A percentile compares a stretch with the other conserved stretches of the same genome.
Conservation (phyloP, 2,113 vertebrate species). For the Macquaria australasica region DNA sequence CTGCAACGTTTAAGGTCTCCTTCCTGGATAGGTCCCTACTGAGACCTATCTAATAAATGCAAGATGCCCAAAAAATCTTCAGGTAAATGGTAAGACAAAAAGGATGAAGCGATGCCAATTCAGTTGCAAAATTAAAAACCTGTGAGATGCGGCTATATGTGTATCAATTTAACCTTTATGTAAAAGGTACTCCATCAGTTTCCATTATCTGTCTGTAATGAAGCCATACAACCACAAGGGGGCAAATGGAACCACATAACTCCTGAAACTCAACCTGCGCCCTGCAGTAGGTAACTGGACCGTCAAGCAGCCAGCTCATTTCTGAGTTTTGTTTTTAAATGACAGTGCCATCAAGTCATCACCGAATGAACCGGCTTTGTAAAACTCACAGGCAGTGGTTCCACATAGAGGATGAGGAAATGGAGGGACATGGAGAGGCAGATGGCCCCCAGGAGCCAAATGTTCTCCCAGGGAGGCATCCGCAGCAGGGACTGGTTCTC, state of each 20-base stretch:
- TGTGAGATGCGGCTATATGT: not conserved
- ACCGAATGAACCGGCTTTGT: not conserved
- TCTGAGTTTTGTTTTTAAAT: not conserved
- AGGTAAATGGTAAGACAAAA: not conserved
- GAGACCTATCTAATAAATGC: not conserved
- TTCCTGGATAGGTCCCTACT: not conserved
- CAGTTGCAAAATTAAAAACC: not conserved
- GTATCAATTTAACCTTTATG: not conserved
- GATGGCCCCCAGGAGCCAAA: conserved; percentile 98
- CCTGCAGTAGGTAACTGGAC: not conserved
- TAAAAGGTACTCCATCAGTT: not conserved
- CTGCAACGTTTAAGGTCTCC: no score
- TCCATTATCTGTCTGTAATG: not conserved
- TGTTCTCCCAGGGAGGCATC: conserved; percentile 99
- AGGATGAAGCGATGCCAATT: not conserved
- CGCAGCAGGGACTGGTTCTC: conserved; percentile 98
- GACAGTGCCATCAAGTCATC: not conserved
- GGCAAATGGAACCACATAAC: not conserved
- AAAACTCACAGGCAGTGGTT: conserved; percentile 94
- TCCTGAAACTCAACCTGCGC: not conserved
- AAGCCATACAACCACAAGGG: conserved; percentile 13
- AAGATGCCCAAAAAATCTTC: not conserved
- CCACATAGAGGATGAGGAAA: conserved; percentile 98
- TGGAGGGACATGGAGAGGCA: conserved; percentile 99
- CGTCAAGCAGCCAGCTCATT: not conserved